Evolutionary conservation across 2,888 invertebrate genomes (phyloP).

Genomic region (Salpingus planirostris): DNA sequence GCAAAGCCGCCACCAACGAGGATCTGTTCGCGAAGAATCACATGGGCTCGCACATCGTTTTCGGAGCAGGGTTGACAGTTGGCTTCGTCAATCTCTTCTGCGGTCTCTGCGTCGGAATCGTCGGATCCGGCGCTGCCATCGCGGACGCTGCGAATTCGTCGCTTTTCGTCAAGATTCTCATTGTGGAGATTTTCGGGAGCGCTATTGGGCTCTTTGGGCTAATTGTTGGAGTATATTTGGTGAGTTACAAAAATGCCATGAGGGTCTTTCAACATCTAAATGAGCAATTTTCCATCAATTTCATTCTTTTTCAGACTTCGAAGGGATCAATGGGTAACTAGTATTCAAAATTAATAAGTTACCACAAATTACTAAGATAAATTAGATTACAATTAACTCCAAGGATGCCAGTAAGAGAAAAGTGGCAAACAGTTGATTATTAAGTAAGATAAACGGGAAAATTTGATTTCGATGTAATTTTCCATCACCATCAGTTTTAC

Average conservation of each 20-base stretch:
- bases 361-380: too few species aligned
- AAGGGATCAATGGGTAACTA: slow-evolving; percentile 27
- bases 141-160: slow-evolving; percentile 97
- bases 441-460: too few species aligned
- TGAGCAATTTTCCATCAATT: neutral
- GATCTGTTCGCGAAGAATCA: slow-evolving; percentile 54
- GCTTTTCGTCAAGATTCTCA: slow-evolving; percentile 95
- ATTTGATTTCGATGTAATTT: too few species aligned
- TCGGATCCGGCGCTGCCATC: slow-evolving; percentile 96
- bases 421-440: too few species aligned
- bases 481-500: too few species aligned
- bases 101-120: slow-evolving; percentile 90
- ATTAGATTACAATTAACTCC: too few species aligned
- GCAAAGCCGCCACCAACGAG: slow-evolving; percentile 11
- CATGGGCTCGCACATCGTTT: slow-evolving; percentile 85
- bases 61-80: slow-evolving; percentile 90
- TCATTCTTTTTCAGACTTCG: slow-evolving; percentile 20
- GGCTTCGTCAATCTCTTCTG: slow-evolving; percentile 95
- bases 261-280: neutral
- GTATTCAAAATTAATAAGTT: slow-evolving; percentile 1
- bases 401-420: too few species aligned
- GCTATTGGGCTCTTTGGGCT: slow-evolving; percentile 98
- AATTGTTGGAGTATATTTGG: slow-evolving; percentile 94
- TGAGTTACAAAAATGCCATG: too few species aligned
- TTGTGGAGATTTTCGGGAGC: slow-evolving; percentile 98